These are phyloP conservation scores for Brachylomia viminalis DNA, from an alignment of 2,888 invertebrate genomes.

Conservation along the genomic window DNA sequence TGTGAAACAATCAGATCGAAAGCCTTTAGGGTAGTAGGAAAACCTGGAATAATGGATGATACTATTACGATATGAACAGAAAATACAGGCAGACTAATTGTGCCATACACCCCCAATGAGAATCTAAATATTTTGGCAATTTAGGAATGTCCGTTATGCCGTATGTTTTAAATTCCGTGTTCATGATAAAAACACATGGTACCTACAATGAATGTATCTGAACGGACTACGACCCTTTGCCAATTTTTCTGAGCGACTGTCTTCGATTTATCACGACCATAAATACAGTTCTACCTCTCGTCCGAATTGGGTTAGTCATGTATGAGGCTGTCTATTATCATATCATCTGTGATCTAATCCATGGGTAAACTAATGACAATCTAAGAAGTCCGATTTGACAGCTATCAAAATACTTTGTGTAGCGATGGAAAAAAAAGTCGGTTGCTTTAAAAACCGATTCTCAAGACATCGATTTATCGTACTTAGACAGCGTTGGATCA, in stretches of 20 bases:
- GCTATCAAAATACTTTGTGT: no score
- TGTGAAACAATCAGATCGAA: no score
- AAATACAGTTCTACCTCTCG: neutral
- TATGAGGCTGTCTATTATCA: neutral
- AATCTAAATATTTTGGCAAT: neutral
- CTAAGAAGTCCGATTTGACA: no score
- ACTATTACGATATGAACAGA: no score
- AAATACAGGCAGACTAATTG: neutral
- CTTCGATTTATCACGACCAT: neutral
- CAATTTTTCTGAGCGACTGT: neutral
- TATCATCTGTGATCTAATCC: neutral
- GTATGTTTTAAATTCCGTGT: neutral
- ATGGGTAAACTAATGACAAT: no score
- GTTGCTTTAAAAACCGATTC: no score
- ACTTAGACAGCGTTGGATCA: no score
- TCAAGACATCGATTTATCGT: no score
- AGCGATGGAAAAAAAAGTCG: no score
- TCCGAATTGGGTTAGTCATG: neutral
- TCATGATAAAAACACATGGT: neutral
- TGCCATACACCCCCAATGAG: neutral
- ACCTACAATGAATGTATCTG: neutral
- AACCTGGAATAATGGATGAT: no score
- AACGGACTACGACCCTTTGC: neutral
- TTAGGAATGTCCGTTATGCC: neutral
- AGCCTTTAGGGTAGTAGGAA: no score